A percentile compares a stretch with the other conserved stretches of the same genome.
phyloP scores from a whole-genome alignment of 2,888 invertebrate genomes.

The Acrobasis repandana region DNA sequence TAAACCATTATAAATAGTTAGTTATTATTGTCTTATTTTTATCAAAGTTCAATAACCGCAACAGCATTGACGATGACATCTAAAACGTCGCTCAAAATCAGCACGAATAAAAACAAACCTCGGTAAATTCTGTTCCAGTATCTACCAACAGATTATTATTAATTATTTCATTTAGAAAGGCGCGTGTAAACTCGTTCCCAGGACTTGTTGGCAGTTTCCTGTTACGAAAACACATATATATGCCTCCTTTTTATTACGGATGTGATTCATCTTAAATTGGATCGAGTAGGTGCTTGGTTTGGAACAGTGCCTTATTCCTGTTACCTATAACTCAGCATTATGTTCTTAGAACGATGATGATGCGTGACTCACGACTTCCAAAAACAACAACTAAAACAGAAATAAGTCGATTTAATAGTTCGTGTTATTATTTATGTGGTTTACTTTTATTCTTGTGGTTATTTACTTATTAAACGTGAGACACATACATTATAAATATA shows the following conservation, averaged over 20 bases:
- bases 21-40: neutral
- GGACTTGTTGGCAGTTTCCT: conserved; percentile 15
- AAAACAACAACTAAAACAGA: neutral
- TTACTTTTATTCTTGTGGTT: no score
- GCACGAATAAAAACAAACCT: no score
- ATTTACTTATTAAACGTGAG: no score
- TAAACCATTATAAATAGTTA: no score
- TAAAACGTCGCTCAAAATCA: no score
- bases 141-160: no score
- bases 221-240: conserved; percentile 18
- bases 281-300: conserved; percentile 2
- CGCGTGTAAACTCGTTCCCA: neutral
- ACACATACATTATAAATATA: no score
- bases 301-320: neutral
- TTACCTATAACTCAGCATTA: neutral
- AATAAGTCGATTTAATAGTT: neutral
- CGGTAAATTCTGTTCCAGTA: no score
- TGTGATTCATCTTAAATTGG: conserved; percentile 18
- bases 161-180: neutral
- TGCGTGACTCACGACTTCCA: neutral
- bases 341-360: conserved; percentile 3
- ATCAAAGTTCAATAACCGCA: no score
- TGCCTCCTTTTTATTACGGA: conserved; percentile 11
- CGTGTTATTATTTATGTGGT: neutral
- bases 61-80: no score